Evolutionary conservation across 2,113 vertebrate species (phyloP).

Genomic region (Neodontobutis hainanensis): DNA sequence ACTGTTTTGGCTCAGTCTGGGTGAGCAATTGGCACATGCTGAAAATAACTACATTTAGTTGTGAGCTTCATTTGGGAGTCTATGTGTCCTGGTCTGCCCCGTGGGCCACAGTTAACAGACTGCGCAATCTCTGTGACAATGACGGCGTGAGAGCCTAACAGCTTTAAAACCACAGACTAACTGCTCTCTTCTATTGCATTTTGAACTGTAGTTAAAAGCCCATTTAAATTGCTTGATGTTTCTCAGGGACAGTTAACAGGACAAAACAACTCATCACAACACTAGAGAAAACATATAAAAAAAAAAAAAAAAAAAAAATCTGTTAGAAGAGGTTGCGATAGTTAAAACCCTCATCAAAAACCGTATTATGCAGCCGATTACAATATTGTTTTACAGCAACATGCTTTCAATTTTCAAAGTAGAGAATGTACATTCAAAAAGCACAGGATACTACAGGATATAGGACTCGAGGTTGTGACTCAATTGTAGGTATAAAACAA

Average conservation of each 20-base stretch:
- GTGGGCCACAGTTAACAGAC: conserved; percentile 41
- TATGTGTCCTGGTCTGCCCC: conserved; percentile 14
- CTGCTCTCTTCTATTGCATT: conserved; percentile 48
- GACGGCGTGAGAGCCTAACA: conserved; percentile 14
- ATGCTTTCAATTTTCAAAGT: conserved; percentile 33
- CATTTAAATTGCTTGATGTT: conserved; percentile 21
- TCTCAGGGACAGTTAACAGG: conserved; percentile 22
- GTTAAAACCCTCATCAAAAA: neutral
- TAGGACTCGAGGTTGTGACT: conserved; percentile 10
- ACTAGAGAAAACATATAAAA: neutral
- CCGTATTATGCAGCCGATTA: conserved; percentile 18
- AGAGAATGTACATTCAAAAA: conserved; percentile 36
- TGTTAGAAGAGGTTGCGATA: neutral
- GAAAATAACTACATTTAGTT: conserved; percentile 25
- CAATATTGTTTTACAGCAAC: conserved; percentile 26
- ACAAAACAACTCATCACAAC: conserved; percentile 4
- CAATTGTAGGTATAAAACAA: conserved; percentile 2
- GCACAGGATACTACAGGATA: conserved; percentile 14
- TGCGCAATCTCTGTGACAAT: conserved; percentile 33
- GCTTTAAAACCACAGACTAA: conserved; percentile 31
- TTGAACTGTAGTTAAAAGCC: conserved; percentile 32
- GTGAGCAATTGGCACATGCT: conserved; percentile 55
- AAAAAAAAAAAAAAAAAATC: neutral
- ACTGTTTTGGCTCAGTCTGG: conserved; percentile 18
- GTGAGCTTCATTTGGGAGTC: conserved; percentile 16